Evolutionary conservation across 2,888 invertebrate genomes (phyloP), one percentile per base, ranked within the genome.

Genomic region (Geophilus truncorum): DNA sequence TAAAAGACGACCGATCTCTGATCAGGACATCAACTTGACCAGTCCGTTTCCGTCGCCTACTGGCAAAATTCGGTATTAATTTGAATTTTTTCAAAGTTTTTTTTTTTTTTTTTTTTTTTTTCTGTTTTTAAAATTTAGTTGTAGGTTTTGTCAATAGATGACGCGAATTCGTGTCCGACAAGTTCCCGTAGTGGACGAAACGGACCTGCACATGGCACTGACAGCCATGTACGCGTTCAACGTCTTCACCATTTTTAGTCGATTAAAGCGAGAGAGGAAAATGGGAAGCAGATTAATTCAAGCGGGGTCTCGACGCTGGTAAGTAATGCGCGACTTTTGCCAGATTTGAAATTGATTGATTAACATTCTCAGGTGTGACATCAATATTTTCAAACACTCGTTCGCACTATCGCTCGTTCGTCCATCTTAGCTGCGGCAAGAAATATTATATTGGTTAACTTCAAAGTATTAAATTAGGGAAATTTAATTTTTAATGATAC

Each of bases 131-230:
- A n/a, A n/a, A n/a, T n/a, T n/a, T n/a, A n/a, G n/a, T n/a, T n/a
- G n/a, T n/a, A n/a, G n/a, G n/a, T n/a, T n/a, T n/a, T n/a, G n/a
- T n/a, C n/a, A n/a, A n/a, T n/a, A n/a, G n/a, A n/a, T n/a, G n/a
- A n/a, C n/a, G 97, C 97, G 82, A 98, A 98, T 89, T 97, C 97
- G 85, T 98, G 97, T 89, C 97, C 97, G 79, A 95, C 97, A 84
- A 97, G 97, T 88, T 97, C 97, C 40, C 91, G 95, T 83, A 93
- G 93, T 40, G 86, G 86, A 36, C 83, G 84, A n/a, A 91, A 92
- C 83, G 90, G 92, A 92, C 83, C 92, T 92, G 1, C 94, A 94
- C 87, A 89, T 94, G 82, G 92, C 93, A 81, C 92, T 93, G 89
- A 94, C 83, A 30, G 84, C 83, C 30, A 87, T 86, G 7, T 86